phyloP scores from a whole-genome alignment of 2,888 invertebrate genomes.

The Gymnosoma rotundatum region DNA sequence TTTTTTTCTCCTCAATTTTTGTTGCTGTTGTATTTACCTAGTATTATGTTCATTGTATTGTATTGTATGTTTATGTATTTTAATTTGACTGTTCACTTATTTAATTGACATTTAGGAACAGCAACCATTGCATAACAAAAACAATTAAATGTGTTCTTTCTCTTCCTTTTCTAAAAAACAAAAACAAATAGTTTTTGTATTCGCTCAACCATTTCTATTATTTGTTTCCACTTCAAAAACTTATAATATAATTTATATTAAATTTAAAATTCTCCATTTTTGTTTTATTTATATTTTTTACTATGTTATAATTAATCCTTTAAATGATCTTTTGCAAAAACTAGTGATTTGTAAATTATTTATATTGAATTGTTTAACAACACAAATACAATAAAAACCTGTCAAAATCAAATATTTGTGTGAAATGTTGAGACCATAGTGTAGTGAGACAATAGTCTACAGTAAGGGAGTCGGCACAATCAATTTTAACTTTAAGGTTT shows the following conservation, averaged over 20 bases:
- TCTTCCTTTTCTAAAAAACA: neutral
- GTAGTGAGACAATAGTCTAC: too few relatives aligned
- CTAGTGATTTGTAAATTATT: conserved; percentile 46
- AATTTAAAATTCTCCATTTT: conserved; percentile 25
- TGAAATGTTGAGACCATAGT: neutral
- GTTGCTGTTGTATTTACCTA: conserved; percentile 6
- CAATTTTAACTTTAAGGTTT: too few relatives aligned
- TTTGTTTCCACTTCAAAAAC: conserved; percentile 43
- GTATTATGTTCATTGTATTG: neutral
- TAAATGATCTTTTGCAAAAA: neutral
- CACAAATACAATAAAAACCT: conserved; percentile 2
- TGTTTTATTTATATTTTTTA: neutral
- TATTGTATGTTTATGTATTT: neutral
- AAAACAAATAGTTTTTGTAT: neutral
- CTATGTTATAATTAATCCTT: neutral
- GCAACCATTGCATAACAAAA: conserved; percentile 57
- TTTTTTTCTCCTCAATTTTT: neutral
- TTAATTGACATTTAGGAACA: conserved; percentile 69
- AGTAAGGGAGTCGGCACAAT: too few relatives aligned
- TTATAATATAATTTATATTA: conserved; percentile 17
- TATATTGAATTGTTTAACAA: conserved; percentile 29
- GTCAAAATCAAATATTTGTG: conserved; percentile 19
- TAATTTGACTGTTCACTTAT: conserved; percentile 62
- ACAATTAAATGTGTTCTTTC: conserved; percentile 35
- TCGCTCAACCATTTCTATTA: neutral